These are phyloP conservation scores for Ctenopoma multispine DNA, from an alignment of 2,797 vertebrate species.

Conservation along the genomic window DNA sequence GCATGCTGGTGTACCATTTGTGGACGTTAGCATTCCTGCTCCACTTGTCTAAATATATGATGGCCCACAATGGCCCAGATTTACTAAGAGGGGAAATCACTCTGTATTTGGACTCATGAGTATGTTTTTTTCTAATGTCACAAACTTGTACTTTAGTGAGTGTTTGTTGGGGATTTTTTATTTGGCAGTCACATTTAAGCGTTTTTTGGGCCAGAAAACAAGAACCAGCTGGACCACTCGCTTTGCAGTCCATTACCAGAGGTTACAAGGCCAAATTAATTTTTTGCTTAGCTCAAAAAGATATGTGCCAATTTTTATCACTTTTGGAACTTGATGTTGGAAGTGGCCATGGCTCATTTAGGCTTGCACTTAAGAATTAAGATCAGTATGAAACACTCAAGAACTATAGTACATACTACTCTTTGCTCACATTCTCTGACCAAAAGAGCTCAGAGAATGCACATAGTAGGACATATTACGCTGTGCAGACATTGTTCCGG, in stretches of 20 bases:
- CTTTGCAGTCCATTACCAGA: conserved; percentile 54
- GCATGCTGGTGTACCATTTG: conserved; percentile 52
- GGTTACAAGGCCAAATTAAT: conserved; percentile 58
- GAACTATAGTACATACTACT: too few species aligned
- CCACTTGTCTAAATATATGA: conserved; percentile 49
- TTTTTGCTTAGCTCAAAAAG: conserved; percentile 49
- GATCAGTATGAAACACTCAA: conserved; percentile 34
- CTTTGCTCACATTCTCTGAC: too few species aligned
- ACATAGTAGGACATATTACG: conserved; percentile 19
- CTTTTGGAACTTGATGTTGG: conserved; percentile 38
- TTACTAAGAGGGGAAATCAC: conserved; percentile 48
- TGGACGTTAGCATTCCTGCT: conserved; percentile 55
- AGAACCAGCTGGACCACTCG: conserved; percentile 55
- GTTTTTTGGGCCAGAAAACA: conserved; percentile 49
- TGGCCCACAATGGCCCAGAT: conserved; percentile 41
- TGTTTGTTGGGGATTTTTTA: conserved; percentile 59
- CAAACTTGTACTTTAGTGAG: conserved; percentile 55
- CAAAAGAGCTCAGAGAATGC: conserved; percentile 8
- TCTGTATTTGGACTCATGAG: conserved; percentile 32
- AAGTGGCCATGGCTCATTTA: conserved; percentile 42
- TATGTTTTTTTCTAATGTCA: conserved; percentile 49
- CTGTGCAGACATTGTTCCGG: background rate
- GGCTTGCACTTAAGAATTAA: conserved; percentile 25
- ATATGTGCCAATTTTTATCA: conserved; percentile 39
- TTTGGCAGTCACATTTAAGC: conserved; percentile 51